A percentile compares a stretch with the other conserved stretches of the same genome.
These are phyloP conservation scores for Mola mola DNA, from an alignment of 2,113 vertebrate genomes.

Conservation along the genomic window DNA sequence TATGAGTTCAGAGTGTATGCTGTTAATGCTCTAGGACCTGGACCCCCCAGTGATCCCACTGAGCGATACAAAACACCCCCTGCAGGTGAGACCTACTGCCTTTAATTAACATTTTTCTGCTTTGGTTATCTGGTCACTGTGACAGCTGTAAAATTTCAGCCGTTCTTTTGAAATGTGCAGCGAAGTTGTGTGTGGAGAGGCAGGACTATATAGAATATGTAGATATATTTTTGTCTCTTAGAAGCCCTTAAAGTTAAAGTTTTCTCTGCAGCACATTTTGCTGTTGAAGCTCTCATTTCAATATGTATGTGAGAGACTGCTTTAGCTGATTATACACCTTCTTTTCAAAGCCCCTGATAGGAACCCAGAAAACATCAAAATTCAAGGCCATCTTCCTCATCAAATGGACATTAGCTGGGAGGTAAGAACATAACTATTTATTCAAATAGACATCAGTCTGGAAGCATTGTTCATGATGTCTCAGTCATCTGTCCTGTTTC, in stretches of 20 bases:
- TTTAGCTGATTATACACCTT: constrained; percentile 17
- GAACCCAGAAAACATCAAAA: constrained; percentile 91
- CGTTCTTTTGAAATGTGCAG: constrained; percentile 26
- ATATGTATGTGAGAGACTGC: neutral
- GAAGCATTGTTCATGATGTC: neutral
- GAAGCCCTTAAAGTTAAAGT: constrained; percentile 6
- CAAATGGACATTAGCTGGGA: constrained; percentile 97
- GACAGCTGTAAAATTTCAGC: constrained; percentile 13
- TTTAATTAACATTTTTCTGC: constrained; percentile 41
- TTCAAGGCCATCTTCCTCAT: constrained; percentile 88
- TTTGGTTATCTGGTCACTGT: constrained; percentile 15
- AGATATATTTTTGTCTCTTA: neutral
- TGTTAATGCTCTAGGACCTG: constrained; percentile 87
- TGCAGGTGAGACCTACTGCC: constrained; percentile 80
- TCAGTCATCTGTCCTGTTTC: constrained; percentile 30
- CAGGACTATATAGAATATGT: no score
- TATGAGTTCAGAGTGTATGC: constrained; percentile 93
- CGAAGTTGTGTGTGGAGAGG: neutral
- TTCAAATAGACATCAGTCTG: neutral
- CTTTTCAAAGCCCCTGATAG: constrained; percentile 89
- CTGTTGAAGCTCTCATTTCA: constrained; percentile 20
- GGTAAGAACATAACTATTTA: constrained; percentile 73
- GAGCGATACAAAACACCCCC: constrained; percentile 86
- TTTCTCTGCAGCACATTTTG: constrained; percentile 1
- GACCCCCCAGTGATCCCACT: constrained; percentile 86